Conservation (phyloP, 1,140 invertebrate genomes). For the Drosophila cardini region DNA sequence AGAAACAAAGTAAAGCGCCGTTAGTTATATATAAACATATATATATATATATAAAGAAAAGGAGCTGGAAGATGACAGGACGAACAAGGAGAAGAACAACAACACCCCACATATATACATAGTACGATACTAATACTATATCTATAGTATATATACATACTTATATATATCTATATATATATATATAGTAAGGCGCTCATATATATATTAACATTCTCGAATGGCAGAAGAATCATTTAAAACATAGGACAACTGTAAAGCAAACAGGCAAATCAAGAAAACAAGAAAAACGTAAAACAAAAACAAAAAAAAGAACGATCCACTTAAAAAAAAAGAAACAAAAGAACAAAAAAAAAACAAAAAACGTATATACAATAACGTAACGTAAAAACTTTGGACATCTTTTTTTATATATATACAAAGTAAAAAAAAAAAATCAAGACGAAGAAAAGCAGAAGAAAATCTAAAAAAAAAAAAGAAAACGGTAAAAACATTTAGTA, state of each 20-base stretch:
- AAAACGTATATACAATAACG: conserved; percentile 81
- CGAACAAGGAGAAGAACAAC: conserved; percentile 39
- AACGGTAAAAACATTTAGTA: conserved; percentile 81
- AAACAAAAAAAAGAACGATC: conserved; percentile 68
- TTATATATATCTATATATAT: conserved; percentile 69
- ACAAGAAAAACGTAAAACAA: conserved; percentile 51
- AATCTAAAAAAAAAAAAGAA: conserved; percentile 56
- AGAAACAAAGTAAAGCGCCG: conserved; percentile 84
- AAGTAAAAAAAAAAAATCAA: conserved; percentile 62
- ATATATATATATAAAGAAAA: conserved; percentile 58
- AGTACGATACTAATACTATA: conserved; percentile 73
- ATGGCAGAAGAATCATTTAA: conserved; percentile 64
- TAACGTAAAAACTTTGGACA: conserved; percentile 82
- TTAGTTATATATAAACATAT: conserved; percentile 67
- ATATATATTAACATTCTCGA: conserved; percentile 78
- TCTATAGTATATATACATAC: conserved; percentile 60
- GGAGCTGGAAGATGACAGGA: conserved; percentile 15
- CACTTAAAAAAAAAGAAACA: conserved; percentile 61
- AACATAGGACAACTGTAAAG: conserved; percentile 56
- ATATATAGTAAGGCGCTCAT: conserved; percentile 72
- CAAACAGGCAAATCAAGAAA: conserved; percentile 34
- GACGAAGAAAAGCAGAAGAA: conserved; percentile 50
- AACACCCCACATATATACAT: conserved; percentile 75
- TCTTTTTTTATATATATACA: conserved; percentile 83
- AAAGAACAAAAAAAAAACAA: conserved; percentile 44